Conservation (phyloP, 23 tunicate species). For the Oikopleura vanhoeffeni region DNA sequence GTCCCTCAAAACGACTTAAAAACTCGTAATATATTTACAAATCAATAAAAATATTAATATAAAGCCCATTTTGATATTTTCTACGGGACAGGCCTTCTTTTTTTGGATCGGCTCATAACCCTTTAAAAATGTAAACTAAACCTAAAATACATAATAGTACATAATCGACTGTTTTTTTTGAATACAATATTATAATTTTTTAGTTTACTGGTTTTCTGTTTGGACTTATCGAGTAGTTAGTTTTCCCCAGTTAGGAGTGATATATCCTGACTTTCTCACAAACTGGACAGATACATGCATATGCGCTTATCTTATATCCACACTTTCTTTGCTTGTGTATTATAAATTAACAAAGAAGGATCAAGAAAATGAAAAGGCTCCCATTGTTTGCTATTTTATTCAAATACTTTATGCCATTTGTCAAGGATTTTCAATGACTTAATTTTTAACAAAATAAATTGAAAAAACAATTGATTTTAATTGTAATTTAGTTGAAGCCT, state of each 20-base stretch:
- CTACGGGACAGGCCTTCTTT: too few relatives aligned
- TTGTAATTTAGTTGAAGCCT: neutral
- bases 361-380: neutral
- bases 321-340: neutral
- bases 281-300: constrained; percentile 9
- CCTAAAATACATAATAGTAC: too few relatives aligned
- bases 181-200: too few relatives aligned
- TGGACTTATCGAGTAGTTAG: neutral
- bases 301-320: neutral
- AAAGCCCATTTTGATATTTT: too few relatives aligned
- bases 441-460: neutral
- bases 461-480: neutral
- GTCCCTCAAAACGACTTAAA: too few relatives aligned
- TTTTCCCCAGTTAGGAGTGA: neutral
- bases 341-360: neutral
- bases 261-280: neutral
- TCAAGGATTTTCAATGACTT: neutral
- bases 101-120: too few relatives aligned
- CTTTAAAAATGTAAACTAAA: too few relatives aligned
- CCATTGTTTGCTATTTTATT: neutral
- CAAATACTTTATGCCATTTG: neutral
- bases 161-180: too few relatives aligned
- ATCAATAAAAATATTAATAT: too few relatives aligned
- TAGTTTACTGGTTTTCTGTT: neutral
- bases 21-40: too few relatives aligned